A percentile compares a stretch with the other conserved stretches of the same genome.
phyloP scores from a whole-genome alignment of 92 coral and sea anemone species.

The Pocillopora meandrina region DNA sequence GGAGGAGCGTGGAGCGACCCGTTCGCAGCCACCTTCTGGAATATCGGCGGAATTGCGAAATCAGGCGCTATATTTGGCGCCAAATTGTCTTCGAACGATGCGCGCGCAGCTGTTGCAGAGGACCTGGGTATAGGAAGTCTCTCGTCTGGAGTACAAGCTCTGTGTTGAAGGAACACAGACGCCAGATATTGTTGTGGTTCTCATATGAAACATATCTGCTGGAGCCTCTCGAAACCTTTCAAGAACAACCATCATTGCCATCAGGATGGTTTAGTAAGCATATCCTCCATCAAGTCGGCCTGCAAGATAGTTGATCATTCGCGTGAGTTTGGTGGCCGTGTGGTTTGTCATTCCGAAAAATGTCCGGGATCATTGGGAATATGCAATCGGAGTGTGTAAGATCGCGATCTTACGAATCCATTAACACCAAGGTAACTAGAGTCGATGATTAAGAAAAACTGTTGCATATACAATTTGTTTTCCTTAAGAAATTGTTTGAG shows the following conservation, averaged over 20 bases:
- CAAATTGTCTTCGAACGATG: background rate
- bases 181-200: background rate
- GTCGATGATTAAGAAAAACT: background rate
- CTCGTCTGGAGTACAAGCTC: background rate
- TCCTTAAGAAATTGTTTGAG: background rate
- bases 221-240: slow-evolving; percentile 2
- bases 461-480: background rate
- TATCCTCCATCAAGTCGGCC: background rate
- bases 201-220: background rate
- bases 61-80: slow-evolving; percentile 1
- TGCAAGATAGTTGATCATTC: slow-evolving; percentile 1
- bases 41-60: background rate
- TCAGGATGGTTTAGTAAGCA: background rate
- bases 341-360: slow-evolving; percentile 24
- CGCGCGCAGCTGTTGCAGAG: slow-evolving; percentile 25
- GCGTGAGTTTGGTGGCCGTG: slow-evolving; percentile 16
- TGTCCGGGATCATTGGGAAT: slow-evolving; percentile 75
- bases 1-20: no score
- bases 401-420: slow-evolving; percentile 77
- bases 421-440: slow-evolving; percentile 72
- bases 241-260: background rate
- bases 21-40: no score
- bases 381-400: slow-evolving; percentile 48
- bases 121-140: slow-evolving; percentile 11
- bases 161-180: background rate